Conservation (phyloP, 1,140 invertebrate species). For the Drosophila oshimai region DNA sequence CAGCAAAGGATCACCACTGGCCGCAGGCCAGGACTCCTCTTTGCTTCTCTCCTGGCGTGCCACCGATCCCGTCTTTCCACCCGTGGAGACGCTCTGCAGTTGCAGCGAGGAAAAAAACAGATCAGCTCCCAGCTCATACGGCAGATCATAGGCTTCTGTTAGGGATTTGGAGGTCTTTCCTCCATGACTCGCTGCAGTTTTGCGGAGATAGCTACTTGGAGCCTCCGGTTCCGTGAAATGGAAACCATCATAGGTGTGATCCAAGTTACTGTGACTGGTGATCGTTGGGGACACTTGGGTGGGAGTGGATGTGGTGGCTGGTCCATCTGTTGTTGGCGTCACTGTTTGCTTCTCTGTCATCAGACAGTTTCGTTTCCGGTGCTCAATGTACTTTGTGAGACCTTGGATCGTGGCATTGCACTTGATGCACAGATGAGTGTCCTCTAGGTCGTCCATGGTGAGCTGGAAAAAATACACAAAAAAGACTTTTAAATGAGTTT, state of each 20-base stretch:
- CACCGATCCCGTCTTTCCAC: slow-evolving; percentile 79
- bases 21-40: slow-evolving; percentile 39
- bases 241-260: slow-evolving; percentile 67
- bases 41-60: slow-evolving; percentile 17
- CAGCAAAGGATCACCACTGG: slow-evolving; percentile 84
- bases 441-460: slow-evolving; percentile 86
- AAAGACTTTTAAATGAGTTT: too few relatives aligned
- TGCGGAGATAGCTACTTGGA: slow-evolving; percentile 60
- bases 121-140: slow-evolving; percentile 88
- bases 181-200: slow-evolving; percentile 56
- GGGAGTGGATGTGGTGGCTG: slow-evolving; percentile 8
- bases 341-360: slow-evolving; percentile 21
- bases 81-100: slow-evolving; percentile 88
- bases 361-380: slow-evolving; percentile 87
- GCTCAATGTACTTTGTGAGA: slow-evolving; percentile 91
- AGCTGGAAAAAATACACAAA: background rate
- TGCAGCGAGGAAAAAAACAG: slow-evolving; percentile 93
- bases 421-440: slow-evolving; percentile 92
- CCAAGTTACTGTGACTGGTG: slow-evolving; percentile 44
- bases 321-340: background rate
- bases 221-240: slow-evolving; percentile 83
- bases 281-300: slow-evolving; percentile 44
- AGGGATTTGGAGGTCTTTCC: slow-evolving; percentile 69
- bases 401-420: slow-evolving; percentile 91
- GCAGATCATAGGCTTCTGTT: slow-evolving; percentile 68